Evolutionary conservation across 2,888 invertebrate species (phyloP), one percentile per base, ranked within the genome.

Genomic region (Ommatoiulus sabulosus): DNA sequence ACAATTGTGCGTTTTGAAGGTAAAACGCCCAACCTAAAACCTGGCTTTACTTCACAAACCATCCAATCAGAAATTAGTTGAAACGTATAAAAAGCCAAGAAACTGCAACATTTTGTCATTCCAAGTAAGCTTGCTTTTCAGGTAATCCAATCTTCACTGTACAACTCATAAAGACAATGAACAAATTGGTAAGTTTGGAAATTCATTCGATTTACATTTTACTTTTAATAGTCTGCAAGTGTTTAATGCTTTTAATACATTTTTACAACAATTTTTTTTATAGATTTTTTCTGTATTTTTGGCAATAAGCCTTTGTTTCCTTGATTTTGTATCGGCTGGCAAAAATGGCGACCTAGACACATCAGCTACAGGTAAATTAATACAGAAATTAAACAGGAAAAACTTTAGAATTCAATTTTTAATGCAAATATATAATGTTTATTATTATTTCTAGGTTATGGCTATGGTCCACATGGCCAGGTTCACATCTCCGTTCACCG

Each of bases 401-500:
- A 84, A 35, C 24, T 84, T 84, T 84, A 84, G 8, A 12, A 12
- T 84, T 20, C 84, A 84, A 35, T 84, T 84, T 84, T 84, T 84
- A 84, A 84, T 84, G 12, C n/a, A 52, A 52, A 52, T 84, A 84
- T 43, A n/a, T n/a, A 84, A n/a, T n/a, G n/a, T n/a, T n/a, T n/a
- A n/a, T n/a, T 17, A 84, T 35, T 44, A 35, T 44, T 44, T 8
- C 3, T 3, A 85, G 46, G 44, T 43, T 87, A n/a, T 43, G 89
- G 89, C 24, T 80, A 85, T 46, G 87, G 85, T 12, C 48, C 84
- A 4, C 87, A 88, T 85, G 89, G 89, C 10, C 88, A 89, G 44
- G 90, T 90, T n/a, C 90, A 90, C 87, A 89, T 90, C 43, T 88
- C 89, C 10, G 90, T 90, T 3, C 89, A 90, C 48, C 87, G 90